Evolutionary conservation across 2,113 vertebrate species (phyloP).

Genomic region (Lontra canadensis): DNA sequence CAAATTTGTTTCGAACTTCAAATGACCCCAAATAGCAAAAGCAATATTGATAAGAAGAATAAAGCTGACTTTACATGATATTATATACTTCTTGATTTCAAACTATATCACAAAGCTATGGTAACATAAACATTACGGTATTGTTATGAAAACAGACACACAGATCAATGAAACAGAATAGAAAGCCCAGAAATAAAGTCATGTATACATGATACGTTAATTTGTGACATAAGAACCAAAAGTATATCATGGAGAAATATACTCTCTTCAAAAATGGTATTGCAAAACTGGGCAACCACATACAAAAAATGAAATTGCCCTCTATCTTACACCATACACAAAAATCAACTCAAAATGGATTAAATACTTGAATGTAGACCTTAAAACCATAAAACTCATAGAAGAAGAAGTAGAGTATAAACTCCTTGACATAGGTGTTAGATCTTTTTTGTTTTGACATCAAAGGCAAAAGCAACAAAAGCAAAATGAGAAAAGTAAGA

Average conservation of each 20-base stretch:
- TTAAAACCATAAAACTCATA: neutral
- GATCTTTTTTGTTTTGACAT: neutral
- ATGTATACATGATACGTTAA: neutral
- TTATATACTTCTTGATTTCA: neutral
- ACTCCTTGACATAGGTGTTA: neutral
- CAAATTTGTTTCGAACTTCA: neutral
- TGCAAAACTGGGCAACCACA: neutral
- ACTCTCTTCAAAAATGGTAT: neutral
- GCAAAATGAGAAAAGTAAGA: neutral
- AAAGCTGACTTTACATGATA: neutral
- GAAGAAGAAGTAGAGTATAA: neutral
- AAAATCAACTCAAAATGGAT: neutral
- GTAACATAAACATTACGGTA: neutral
- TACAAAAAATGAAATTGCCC: neutral
- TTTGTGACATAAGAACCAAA: neutral
- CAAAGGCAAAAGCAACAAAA: neutral
- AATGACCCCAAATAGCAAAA: neutral
- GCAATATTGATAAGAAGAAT: neutral
- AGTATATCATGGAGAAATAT: neutral
- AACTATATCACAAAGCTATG: neutral
- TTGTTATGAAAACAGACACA: neutral
- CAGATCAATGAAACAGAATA: neutral
- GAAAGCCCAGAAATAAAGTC: neutral
- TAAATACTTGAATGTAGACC: neutral
- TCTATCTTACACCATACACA: neutral